phyloP scores from a whole-genome alignment of 2,113 vertebrate species.

The Reinhardtius hippoglossoides region DNA sequence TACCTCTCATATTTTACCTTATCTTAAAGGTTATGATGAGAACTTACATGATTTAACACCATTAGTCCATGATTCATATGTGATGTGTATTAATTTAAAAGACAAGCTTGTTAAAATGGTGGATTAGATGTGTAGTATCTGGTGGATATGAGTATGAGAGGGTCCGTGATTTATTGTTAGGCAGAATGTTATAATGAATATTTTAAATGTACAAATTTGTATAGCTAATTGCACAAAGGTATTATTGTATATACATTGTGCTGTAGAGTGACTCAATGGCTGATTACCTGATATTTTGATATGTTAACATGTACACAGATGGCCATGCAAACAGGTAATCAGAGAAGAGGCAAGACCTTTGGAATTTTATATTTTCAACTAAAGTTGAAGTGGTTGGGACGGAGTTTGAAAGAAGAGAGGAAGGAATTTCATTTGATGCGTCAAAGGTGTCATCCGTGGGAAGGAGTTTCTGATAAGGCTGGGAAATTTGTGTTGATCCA shows the following conservation, averaged over 20 bases:
- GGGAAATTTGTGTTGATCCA: too few relatives aligned
- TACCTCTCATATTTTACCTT: constrained; percentile 37
- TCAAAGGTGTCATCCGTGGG: too few relatives aligned
- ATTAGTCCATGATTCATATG: background rate
- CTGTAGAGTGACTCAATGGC: too few relatives aligned
- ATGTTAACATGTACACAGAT: constrained; percentile 48
- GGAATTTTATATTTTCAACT: constrained; percentile 1
- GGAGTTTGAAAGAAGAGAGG: too few relatives aligned
- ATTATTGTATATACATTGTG: too few relatives aligned
- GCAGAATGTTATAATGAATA: too few relatives aligned
- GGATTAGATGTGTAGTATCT: constrained; percentile 19
- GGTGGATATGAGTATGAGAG: constrained; percentile 35
- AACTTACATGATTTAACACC: constrained; percentile 23
- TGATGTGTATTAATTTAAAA: constrained; percentile 11
- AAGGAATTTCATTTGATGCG: too few relatives aligned
- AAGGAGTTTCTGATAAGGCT: too few relatives aligned
- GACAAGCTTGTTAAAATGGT: constrained; percentile 25
- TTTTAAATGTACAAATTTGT: too few relatives aligned
- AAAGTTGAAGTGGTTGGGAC: too few relatives aligned
- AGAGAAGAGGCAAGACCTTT: constrained; percentile 5
- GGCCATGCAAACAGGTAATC: constrained; percentile 47
- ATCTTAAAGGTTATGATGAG: constrained; percentile 23
- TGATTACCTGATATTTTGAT: constrained; percentile 11
- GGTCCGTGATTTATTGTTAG: background rate
- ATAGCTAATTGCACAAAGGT: too few relatives aligned